phyloP scores from a whole-genome alignment of 2,113 vertebrate species.

The Dinomys branickii region DNA sequence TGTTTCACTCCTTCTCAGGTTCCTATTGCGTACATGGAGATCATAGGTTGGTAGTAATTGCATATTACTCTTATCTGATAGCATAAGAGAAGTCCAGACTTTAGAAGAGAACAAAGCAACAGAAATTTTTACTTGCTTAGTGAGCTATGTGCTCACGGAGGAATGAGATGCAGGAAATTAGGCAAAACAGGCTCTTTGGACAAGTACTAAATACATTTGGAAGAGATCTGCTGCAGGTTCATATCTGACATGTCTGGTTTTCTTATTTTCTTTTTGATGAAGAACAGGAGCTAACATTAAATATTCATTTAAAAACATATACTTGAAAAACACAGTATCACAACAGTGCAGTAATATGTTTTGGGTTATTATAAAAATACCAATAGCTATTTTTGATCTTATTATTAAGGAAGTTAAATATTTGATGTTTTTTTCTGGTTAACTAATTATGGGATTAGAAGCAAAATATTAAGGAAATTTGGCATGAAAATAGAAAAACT shows the following conservation, averaged over 20 bases:
- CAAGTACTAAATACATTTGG: neutral
- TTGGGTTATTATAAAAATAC: neutral
- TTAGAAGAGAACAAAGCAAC: neutral
- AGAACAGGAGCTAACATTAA: neutral
- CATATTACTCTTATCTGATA: neutral
- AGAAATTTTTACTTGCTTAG: neutral
- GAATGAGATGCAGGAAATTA: neutral
- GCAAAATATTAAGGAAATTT: neutral
- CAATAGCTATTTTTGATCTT: neutral
- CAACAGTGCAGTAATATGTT: neutral
- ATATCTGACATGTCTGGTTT: neutral
- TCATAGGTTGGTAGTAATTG: neutral
- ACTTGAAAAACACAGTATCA: neutral
- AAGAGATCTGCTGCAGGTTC: neutral
- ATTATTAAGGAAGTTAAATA: neutral
- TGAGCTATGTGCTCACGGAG: neutral
- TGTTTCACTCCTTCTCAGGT: neutral
- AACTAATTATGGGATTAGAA: neutral
- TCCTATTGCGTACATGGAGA: neutral
- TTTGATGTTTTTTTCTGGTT: neutral
- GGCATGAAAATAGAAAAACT: neutral
- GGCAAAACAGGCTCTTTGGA: neutral
- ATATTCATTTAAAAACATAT: neutral
- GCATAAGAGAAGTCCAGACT: neutral
- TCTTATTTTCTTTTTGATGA: neutral